Percentiles rank a stretch among this genome's conserved stretches.
Evolutionary conservation across 2,888 invertebrate species (phyloP).

Genomic region (Apodemia duryi): DNA sequence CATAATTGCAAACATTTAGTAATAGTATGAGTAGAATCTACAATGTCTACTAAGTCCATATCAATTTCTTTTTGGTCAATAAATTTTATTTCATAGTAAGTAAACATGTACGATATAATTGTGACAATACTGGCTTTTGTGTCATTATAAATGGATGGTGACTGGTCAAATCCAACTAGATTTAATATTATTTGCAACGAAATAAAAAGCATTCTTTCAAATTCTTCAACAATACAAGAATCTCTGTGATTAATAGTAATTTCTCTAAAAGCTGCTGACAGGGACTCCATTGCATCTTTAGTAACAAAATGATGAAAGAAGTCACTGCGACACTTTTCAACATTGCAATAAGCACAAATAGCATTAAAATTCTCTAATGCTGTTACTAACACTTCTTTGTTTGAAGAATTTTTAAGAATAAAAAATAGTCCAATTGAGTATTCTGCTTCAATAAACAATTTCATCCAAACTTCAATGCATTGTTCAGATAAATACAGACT

Average conservation of each 20-base stretch:
- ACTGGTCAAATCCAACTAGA: conserved; percentile 58
- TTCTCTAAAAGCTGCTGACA: conserved; percentile 54
- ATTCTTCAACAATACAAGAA: conserved; percentile 46
- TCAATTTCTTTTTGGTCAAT: conserved; percentile 56
- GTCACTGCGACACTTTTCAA: conserved; percentile 43
- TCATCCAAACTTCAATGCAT: conserved; percentile 64
- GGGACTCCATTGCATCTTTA: conserved; percentile 49
- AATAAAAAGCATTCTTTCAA: conserved; percentile 58
- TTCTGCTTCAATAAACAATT: conserved; percentile 62
- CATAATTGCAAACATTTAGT: conserved; percentile 45
- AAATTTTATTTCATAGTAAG: conserved; percentile 59
- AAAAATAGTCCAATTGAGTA: conserved; percentile 82
- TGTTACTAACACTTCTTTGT: conserved; percentile 77
- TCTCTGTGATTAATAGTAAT: conserved; percentile 48
- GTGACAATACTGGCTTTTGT: conserved; percentile 43
- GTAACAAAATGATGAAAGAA: conserved; percentile 59
- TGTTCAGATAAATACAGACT: conserved; percentile 63
- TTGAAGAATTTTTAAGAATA: conserved; percentile 86
- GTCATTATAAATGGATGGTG: conserved; percentile 46
- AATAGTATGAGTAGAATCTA: conserved; percentile 55
- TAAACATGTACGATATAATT: conserved; percentile 51
- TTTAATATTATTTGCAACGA: conserved; percentile 57
- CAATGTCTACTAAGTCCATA: conserved; percentile 54
- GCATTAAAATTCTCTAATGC: conserved; percentile 81
- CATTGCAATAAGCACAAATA: conserved; percentile 66